Evolutionary conservation across 1,140 invertebrate genomes (phyloP), one percentile per base, ranked within the genome.

Genomic region (Eurosta solidaginis): DNA sequence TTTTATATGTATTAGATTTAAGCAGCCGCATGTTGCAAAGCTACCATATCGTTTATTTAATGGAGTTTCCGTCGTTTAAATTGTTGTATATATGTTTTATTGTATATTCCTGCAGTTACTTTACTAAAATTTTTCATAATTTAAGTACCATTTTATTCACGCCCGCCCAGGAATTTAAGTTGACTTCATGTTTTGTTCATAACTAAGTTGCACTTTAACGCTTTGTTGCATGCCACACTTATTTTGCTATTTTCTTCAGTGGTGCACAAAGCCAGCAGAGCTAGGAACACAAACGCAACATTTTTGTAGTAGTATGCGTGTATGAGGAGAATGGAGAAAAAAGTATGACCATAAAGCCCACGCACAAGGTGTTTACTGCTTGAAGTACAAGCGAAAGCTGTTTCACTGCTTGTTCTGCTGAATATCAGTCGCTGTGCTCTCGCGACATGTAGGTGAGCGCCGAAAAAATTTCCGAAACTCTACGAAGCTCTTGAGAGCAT

Each of bases 31-130:
- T 36, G 29, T 68, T 68, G 59, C 59, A 36, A 68, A 68, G 59
- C 59, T 68, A n/a, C 29, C 59, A 68, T n/a, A n/a, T n/a, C n/a
- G n/a, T n/a, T n/a, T n/a, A n/a, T 68, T 40, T 20, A 68, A 68
- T 5, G 33, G 33, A 5, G 59, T 20, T 17, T 68, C 22, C 20
- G 59, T 42, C 59, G 33, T 29, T 68, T 68, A 68, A 68, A 68
- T 68, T 40, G n/a, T 44, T 44, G 12, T 44, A 12, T 44, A 12
- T 44, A 5, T 44, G 12, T 12, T 6, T 44, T 6, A 44, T 6
- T 6, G 12, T 6, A 44, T 6, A 44, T 44, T 47, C 4, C n/a
- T 4, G 14, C n/a, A 9, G 12, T 47, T 47, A 17, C 12, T 17
- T 52, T 52, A 22, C n/a, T n/a, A n/a, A n/a, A n/a, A n/a, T 52